These are phyloP conservation scores for Acrocera orbiculus DNA, from an alignment of 2,888 invertebrate species.

Conservation along the genomic window DNA sequence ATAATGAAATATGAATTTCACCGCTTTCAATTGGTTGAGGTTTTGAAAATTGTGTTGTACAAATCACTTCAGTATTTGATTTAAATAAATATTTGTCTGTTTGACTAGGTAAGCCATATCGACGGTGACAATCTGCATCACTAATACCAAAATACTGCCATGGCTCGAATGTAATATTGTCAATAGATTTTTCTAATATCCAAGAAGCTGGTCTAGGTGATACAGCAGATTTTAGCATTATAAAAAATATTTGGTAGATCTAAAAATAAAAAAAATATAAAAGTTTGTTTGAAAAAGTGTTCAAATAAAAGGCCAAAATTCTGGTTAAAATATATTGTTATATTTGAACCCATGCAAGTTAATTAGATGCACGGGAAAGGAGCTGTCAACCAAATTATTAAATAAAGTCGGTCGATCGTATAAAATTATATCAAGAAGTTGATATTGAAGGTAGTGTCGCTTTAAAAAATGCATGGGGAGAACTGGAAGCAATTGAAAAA, in stretches of 20 bases:
- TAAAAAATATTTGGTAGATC: constrained; percentile 89
- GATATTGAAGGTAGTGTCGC: constrained; percentile 30
- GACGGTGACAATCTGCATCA: constrained; percentile 60
- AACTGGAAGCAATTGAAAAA: constrained; percentile 64
- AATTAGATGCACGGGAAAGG: too few species aligned
- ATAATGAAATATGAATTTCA: constrained; percentile 80
- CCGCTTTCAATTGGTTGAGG: constrained; percentile 82
- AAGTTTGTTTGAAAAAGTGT: not conserved
- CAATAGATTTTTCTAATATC: constrained; percentile 77
- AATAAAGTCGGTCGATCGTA: too few species aligned
- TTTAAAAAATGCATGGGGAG: constrained; percentile 68
- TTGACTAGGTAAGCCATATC: constrained; percentile 41
- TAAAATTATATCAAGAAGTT: too few species aligned
- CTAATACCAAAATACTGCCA: constrained; percentile 90
- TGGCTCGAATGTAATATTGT: constrained; percentile 53
- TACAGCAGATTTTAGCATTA: constrained; percentile 83
- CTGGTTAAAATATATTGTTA: too few species aligned
- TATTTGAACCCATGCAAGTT: too few species aligned
- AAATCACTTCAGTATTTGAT: constrained; percentile 70
- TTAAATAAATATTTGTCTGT: constrained; percentile 49
- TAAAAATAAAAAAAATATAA: constrained; percentile 29
- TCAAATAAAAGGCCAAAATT: too few species aligned
- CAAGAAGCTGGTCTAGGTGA: constrained; percentile 91
- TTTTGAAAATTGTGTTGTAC: constrained; percentile 80
- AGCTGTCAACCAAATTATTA: too few species aligned